These are phyloP conservation scores for Argentina silus DNA, from an alignment of 2,797 vertebrate genomes.

Conservation along the genomic window DNA sequence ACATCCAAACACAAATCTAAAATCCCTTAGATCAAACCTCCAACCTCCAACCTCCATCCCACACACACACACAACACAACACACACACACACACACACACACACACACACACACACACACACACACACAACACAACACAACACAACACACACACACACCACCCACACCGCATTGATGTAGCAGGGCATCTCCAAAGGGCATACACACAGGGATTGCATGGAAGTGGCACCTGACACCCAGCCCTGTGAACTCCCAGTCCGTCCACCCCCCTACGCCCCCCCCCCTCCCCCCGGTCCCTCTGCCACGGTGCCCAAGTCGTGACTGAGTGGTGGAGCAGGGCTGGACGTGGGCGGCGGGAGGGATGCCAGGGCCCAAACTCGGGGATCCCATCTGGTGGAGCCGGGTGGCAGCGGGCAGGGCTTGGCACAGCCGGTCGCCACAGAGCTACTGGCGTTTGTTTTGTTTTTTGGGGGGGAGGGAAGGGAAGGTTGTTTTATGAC, in stretches of 20 bases:
- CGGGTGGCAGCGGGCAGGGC: background rate
- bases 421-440: too few species aligned
- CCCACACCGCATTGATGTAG: background rate
- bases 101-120: background rate
- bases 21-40: background rate
- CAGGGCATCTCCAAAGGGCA: background rate
- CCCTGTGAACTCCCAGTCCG: too few species aligned
- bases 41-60: background rate
- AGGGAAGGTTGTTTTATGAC: background rate
- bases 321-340: background rate
- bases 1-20: background rate
- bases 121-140: too few species aligned
- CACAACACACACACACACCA: too few species aligned
- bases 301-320: background rate
- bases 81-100: constrained; percentile 5
- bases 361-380: background rate
- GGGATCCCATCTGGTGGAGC: background rate
- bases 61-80: too few species aligned
- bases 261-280: too few species aligned
- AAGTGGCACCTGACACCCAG: background rate
- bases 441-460: background rate
- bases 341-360: background rate
- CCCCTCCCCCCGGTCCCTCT: background rate
- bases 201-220: background rate
- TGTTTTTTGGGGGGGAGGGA: too few species aligned